A percentile compares a stretch with the other conserved stretches of the same genome.
Evolutionary conservation across 2,888 invertebrate genomes (phyloP).

Genomic region (Mechanitis mazaeus): DNA sequence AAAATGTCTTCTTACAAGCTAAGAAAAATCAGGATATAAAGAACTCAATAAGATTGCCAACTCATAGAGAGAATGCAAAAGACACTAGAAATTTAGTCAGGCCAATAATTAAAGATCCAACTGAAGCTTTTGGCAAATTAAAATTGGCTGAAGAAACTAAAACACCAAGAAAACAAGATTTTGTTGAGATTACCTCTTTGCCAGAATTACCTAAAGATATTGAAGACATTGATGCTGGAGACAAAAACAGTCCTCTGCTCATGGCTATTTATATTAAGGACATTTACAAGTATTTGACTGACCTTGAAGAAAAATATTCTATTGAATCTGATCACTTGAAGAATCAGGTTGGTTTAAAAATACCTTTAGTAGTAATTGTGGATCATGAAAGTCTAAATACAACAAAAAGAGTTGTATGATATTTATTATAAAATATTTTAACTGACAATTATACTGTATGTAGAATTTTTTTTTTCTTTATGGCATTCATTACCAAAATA

Average conservation of each 20-base stretch:
- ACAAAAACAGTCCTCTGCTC: conserved; percentile 84
- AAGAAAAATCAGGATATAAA: conserved; percentile 48
- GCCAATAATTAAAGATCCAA: conserved; percentile 52
- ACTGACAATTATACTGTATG: too few relatives aligned
- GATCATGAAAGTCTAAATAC: too few relatives aligned
- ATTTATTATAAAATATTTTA: not conserved
- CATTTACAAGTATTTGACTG: conserved; percentile 89
- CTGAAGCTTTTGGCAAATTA: conserved; percentile 56
- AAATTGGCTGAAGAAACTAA: conserved; percentile 43
- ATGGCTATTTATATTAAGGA: conserved; percentile 92
- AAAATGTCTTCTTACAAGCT: conserved; percentile 41
- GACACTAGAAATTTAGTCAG: conserved; percentile 43
- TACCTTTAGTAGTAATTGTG: too few relatives aligned
- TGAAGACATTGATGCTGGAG: conserved; percentile 86
- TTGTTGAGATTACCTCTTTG: conserved; percentile 20
- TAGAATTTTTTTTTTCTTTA: not conserved
- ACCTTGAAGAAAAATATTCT: conserved; percentile 82
- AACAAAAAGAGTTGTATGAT: not conserved
- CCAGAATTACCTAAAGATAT: conserved; percentile 60
- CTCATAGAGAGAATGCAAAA: conserved; percentile 42
- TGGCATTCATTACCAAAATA: not conserved
- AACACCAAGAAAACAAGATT: conserved; percentile 27
- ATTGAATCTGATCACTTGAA: conserved; percentile 81
- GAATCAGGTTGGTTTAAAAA: conserved; percentile 67
- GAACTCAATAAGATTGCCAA: conserved; percentile 43